Evolutionary conservation across 2,797 vertebrate species (phyloP).

Genomic region (Holocentrus rufus): DNA sequence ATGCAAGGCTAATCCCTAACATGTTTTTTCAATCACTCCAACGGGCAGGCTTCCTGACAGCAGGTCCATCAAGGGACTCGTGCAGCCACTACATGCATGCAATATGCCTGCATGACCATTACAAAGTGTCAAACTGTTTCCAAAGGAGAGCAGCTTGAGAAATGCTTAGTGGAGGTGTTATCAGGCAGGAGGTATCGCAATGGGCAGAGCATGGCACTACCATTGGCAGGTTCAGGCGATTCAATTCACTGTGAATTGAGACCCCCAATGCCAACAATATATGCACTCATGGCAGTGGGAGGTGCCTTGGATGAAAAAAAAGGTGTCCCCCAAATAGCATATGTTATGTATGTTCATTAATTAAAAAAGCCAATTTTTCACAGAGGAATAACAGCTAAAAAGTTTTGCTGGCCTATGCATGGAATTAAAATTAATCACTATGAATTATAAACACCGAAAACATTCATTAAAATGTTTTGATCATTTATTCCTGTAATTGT

Average conservation of each 20-base stretch:
- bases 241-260: slow-evolving; percentile 29
- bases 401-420: slow-evolving; percentile 1
- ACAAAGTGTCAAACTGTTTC: slow-evolving; percentile 63
- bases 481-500: not conserved
- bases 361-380: slow-evolving; percentile 22
- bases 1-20: slow-evolving; percentile 69
- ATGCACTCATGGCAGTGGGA: slow-evolving; percentile 15
- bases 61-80: slow-evolving; percentile 53
- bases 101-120: slow-evolving; percentile 60
- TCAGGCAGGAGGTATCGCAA: slow-evolving; percentile 24
- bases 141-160: slow-evolving; percentile 52
- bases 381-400: slow-evolving; percentile 1
- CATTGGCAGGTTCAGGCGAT: slow-evolving; percentile 36
- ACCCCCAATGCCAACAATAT: slow-evolving; percentile 41
- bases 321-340: slow-evolving; percentile 21
- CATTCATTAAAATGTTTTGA: not conserved
- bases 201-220: slow-evolving; percentile 39
- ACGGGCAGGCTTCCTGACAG: slow-evolving; percentile 61
- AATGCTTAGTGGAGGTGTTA: slow-evolving; percentile 47
- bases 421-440: not conserved
- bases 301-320: slow-evolving; percentile 14
- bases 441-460: not conserved
- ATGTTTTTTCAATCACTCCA: slow-evolving; percentile 77
- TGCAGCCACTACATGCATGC: slow-evolving; percentile 54
- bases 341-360: slow-evolving; percentile 16